Evolutionary conservation across 2,113 vertebrate species (phyloP).

Genomic region (Maccullochella peelii): DNA sequence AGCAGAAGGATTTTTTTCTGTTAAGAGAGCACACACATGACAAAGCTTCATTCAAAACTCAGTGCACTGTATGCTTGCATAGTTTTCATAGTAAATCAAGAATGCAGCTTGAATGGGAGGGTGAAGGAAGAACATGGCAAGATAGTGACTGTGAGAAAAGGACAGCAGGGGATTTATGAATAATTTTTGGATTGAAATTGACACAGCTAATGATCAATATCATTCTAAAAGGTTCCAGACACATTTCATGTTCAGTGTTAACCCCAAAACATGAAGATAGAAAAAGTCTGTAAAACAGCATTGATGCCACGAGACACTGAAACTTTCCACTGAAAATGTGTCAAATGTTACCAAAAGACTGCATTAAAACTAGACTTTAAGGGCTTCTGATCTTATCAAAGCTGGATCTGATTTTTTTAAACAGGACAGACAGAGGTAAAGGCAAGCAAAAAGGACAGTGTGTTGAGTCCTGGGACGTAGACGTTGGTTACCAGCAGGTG

Average conservation of each 20-base stretch:
- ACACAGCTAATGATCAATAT: not conserved
- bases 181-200: not conserved
- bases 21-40: not conserved
- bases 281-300: not conserved
- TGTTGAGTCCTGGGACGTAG: slow-evolving; percentile 39
- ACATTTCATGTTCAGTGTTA: not conserved
- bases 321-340: not conserved
- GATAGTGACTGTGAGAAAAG: not conserved
- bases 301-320: not conserved
- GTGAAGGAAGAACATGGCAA: not conserved
- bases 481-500: slow-evolving; percentile 71
- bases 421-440: slow-evolving; percentile 5
- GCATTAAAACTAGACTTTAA: not conserved
- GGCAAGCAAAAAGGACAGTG: slow-evolving; percentile 15
- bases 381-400: not conserved
- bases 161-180: not conserved
- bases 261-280: not conserved
- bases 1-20: not conserved
- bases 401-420: not conserved
- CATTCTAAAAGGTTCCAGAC: not conserved
- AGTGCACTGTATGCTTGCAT: not conserved
- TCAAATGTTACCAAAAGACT: not conserved
- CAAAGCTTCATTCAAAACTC: not conserved
- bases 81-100: not conserved
- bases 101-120: not conserved